Percentiles rank a stretch among this genome's conserved stretches.
phyloP scores from a whole-genome alignment of 2,113 vertebrate genomes.

The Lonchura striata region DNA sequence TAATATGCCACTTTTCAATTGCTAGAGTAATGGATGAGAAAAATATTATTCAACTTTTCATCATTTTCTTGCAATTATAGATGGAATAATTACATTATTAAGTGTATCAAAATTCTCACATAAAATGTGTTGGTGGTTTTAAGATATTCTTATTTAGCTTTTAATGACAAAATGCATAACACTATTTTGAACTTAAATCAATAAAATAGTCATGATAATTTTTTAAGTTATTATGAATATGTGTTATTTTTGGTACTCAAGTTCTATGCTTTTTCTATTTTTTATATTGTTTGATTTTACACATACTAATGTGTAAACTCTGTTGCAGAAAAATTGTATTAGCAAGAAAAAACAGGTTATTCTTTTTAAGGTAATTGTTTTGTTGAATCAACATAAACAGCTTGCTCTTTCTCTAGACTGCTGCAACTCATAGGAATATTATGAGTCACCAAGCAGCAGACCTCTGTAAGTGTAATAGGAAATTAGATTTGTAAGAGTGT shows the following conservation, averaged over 20 bases:
- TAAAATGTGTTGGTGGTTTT: neutral
- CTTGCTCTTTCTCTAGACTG: constrained; percentile 8
- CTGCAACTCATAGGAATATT: constrained; percentile 1
- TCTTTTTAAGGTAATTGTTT: constrained; percentile 1
- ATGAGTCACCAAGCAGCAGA: neutral
- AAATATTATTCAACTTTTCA: neutral
- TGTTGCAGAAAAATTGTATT: neutral
- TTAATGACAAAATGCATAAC: neutral
- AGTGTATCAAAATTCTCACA: neutral
- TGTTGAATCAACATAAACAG: constrained; percentile 1
- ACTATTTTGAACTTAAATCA: neutral
- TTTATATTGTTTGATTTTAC: neutral
- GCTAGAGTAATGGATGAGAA: neutral
- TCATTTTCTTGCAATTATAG: neutral
- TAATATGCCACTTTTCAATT: neutral
- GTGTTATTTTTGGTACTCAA: neutral
- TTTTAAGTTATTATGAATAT: neutral
- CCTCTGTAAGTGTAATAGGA: constrained; percentile 33
- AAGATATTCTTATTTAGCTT: neutral
- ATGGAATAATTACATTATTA: neutral
- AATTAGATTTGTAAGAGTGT: constrained; percentile 30
- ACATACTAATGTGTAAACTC: neutral
- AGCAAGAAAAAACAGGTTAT: neutral
- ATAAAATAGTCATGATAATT: neutral
- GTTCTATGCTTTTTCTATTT: neutral